Base-by-base conservation (phyloP, 2,888 invertebrate species). In the Thereva unica region DNA sequence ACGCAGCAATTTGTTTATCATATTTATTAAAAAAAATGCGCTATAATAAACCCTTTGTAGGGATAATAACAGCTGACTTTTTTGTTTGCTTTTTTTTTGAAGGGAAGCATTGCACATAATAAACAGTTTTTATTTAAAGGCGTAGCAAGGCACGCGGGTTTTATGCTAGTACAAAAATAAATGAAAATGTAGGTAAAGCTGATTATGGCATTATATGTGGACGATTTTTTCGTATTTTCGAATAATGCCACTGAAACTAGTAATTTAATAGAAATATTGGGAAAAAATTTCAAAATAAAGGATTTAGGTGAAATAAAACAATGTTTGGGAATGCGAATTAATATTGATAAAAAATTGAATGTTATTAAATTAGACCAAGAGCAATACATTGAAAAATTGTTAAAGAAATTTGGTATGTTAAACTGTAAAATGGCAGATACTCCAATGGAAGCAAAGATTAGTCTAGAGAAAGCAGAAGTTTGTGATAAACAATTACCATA, bases 111-210 rank as follows among this genome's bases (percentile, higher is more conserved):
- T n/a, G n/a, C n/a, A n/a, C n/a, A n/a, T n/a, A n/a, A n/a, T n/a
- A n/a, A n/a, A n/a, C n/a, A n/a, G n/a, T n/a, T n/a, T n/a, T n/a
- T n/a, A n/a, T n/a, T n/a, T n/a, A n/a, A n/a, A n/a, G n/a, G n/a
- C n/a, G n/a, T n/a, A n/a, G n/a, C n/a, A n/a, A n/a, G n/a, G n/a
- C n/a, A n/a, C n/a, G n/a, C n/a, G n/a, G n/a, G n/a, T n/a, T n/a
- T n/a, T n/a, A n/a, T 71, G 68, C 68, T 52, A 67, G 38, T 8
- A 12, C 23, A 71, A 70, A 52, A 59, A 71, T 2, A 70, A 72
- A 10, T 3, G 6, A 34, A 4, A 10, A 4, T 4, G n/a, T n/a
- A n/a, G n/a, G 35, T 34, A 34, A 10, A 34, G 12, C 34, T 35
- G 8, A 50, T 50, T 50, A 9, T 50, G 12, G 12, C 5, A 50